A percentile compares a stretch with the other conserved stretches of the same genome.
Evolutionary conservation across 1,140 invertebrate genomes (phyloP).

Genomic region (Heliconius hewitsoni): DNA sequence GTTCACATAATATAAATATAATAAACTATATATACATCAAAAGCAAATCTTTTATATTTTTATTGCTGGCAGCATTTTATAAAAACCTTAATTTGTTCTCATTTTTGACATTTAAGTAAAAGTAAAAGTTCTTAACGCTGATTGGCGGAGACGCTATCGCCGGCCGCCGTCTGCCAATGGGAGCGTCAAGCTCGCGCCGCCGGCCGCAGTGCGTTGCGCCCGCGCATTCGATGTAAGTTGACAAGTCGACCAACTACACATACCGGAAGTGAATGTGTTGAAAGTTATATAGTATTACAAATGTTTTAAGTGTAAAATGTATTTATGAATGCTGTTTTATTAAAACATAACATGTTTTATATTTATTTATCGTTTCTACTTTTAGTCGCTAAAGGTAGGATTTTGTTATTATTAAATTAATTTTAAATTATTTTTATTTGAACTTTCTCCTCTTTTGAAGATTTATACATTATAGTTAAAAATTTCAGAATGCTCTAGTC

Average conservation of each 20-base stretch:
- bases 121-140: conserved; percentile 39
- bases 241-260: conserved; percentile 41
- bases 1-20: not conserved
- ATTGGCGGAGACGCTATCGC: conserved; percentile 32
- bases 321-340: conserved; percentile 28
- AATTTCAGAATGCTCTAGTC: conserved; percentile 63
- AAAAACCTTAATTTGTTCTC: conserved; percentile 18
- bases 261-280: conserved; percentile 48
- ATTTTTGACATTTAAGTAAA: conserved; percentile 30
- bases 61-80: conserved; percentile 31
- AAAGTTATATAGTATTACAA: conserved; percentile 43
- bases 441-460: conserved; percentile 48
- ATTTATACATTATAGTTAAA: conserved; percentile 23
- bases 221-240: conserved; percentile 28
- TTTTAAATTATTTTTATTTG: conserved; percentile 13
- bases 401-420: conserved; percentile 1
- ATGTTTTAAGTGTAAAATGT: conserved; percentile 38
- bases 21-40: not conserved
- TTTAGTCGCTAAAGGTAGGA: conserved; percentile 53
- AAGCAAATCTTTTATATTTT: not conserved
- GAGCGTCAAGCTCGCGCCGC: conserved; percentile 23
- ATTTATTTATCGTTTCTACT: conserved; percentile 43
- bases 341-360: conserved; percentile 44
- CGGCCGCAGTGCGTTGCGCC: not conserved
- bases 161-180: conserved; percentile 37